phyloP scores from a whole-genome alignment of 1,140 invertebrate species.

The Matsumurasca onukii region DNA sequence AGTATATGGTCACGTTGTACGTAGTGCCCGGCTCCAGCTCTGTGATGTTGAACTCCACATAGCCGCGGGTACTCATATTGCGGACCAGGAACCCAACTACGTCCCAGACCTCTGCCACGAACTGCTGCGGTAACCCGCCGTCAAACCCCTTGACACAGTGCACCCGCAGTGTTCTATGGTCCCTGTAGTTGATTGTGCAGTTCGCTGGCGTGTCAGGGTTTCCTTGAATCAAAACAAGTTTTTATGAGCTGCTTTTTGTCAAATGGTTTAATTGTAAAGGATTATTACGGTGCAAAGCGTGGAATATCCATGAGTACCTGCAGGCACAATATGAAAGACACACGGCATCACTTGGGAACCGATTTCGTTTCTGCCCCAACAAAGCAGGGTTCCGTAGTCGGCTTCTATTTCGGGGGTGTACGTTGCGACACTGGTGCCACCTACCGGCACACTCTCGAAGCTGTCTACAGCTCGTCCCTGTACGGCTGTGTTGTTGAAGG shows the following conservation, averaged over 20 bases:
- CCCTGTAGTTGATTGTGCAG: slow-evolving; percentile 52
- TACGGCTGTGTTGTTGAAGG: slow-evolving; percentile 58
- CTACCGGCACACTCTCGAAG: slow-evolving; percentile 37
- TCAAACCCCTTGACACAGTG: slow-evolving; percentile 53
- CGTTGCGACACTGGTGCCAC: slow-evolving; percentile 48
- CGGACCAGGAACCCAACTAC: slow-evolving; percentile 44
- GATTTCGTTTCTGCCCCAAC: slow-evolving; percentile 56
- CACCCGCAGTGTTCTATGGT: slow-evolving; percentile 52
- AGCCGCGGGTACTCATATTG: slow-evolving; percentile 40
- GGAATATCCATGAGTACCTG: slow-evolving; percentile 44
- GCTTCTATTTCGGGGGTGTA: slow-evolving; percentile 54
- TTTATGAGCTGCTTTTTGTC: too few species aligned
- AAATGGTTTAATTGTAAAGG: background rate
- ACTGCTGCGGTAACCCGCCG: slow-evolving; percentile 53
- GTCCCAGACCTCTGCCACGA: slow-evolving; percentile 49
- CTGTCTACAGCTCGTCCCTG: slow-evolving; percentile 31
- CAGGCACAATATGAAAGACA: slow-evolving; percentile 58
- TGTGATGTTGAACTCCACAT: slow-evolving; percentile 40
- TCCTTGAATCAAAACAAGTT: slow-evolving; percentile 37
- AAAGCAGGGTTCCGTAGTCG: slow-evolving; percentile 59
- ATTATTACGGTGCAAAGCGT: background rate
- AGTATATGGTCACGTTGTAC: slow-evolving; percentile 53
- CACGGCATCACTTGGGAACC: slow-evolving; percentile 56
- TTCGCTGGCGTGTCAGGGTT: slow-evolving; percentile 54
- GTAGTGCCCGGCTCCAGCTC: slow-evolving; percentile 51